These are phyloP conservation scores for Ascaphus truei DNA, from an alignment of 2,113 vertebrate genomes.

Conservation along the genomic window DNA sequence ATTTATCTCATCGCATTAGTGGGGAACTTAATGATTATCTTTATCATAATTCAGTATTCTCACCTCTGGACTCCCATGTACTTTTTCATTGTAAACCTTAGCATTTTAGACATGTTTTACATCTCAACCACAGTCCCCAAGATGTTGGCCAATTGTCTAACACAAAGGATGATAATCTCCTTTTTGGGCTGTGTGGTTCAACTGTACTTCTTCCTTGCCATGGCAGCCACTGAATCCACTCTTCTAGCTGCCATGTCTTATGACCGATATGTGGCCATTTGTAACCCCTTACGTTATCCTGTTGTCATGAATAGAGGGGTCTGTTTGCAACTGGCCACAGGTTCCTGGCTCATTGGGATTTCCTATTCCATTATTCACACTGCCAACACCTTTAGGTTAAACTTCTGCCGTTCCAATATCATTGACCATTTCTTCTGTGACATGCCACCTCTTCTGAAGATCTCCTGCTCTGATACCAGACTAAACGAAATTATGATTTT, in stretches of 20 bases:
- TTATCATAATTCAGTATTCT: background rate
- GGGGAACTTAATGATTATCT: conserved; percentile 30
- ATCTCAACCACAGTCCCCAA: conserved; percentile 34
- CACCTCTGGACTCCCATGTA: conserved; percentile 27
- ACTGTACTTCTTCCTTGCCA: conserved; percentile 1
- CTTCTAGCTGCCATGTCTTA: conserved; percentile 21
- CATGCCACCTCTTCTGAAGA: conserved; percentile 15
- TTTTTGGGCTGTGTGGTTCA: conserved; percentile 18
- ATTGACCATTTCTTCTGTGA: conserved; percentile 27
- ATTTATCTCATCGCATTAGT: conserved; percentile 1
- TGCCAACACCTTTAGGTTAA: background rate
- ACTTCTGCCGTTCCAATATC: conserved; percentile 13
- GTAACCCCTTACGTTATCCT: conserved; percentile 4
- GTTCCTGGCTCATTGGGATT: conserved; percentile 7
- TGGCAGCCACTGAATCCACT: conserved; percentile 13
- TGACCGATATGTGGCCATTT: conserved; percentile 7
- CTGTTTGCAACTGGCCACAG: background rate
- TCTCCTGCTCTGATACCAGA: conserved; percentile 4
- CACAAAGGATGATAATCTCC: conserved; percentile 22
- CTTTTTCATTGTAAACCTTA: conserved; percentile 33
- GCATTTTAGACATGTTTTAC: conserved; percentile 29
- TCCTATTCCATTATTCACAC: conserved; percentile 12
- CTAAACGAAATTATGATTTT: background rate
- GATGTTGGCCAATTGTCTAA: conserved; percentile 17
- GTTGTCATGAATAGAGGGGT: background rate